A percentile compares a stretch with the other conserved stretches of the same genome.
Conservation (phyloP, 2,113 vertebrate species). For the Rallus limicola region DNA sequence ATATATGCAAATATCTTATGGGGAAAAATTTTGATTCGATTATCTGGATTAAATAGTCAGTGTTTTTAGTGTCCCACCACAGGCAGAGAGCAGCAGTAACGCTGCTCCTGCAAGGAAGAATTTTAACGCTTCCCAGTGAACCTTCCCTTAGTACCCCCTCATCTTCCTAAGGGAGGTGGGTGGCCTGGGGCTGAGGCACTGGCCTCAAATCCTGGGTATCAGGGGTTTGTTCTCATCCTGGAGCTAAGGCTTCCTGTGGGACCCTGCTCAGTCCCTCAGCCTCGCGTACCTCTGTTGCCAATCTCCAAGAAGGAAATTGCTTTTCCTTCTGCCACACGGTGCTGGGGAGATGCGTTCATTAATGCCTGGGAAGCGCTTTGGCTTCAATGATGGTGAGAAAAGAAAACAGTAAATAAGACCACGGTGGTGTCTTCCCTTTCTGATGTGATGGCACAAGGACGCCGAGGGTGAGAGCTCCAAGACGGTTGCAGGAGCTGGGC, state of each 20-base stretch:
- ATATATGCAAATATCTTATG: not conserved
- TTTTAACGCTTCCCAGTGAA: not conserved
- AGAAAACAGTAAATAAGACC: not conserved
- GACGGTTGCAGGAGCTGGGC: not conserved
- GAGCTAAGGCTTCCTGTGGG: slow-evolving; percentile 61
- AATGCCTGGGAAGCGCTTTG: slow-evolving; percentile 51
- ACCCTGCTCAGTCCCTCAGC: slow-evolving; percentile 33
- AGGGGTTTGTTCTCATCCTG: slow-evolving; percentile 64
- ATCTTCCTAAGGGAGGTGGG: not conserved
- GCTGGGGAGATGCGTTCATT: slow-evolving; percentile 48
- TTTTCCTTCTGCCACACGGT: slow-evolving; percentile 56
- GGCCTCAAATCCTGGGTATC: slow-evolving; percentile 49
- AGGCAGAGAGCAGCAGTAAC: not conserved
- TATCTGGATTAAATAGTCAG: not conserved
- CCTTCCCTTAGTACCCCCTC: not conserved
- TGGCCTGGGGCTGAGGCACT: slow-evolving; percentile 35
- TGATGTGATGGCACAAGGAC: not conserved
- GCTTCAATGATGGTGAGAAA: not conserved
- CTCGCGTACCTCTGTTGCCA: slow-evolving; percentile 59
- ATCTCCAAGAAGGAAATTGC: slow-evolving; percentile 56
- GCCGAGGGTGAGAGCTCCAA: not conserved
- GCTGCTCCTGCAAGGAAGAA: not conserved
- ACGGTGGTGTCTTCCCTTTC: not conserved
- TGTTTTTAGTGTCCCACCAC: not conserved
- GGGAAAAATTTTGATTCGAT: not conserved